Percentiles rank a stretch among this genome's conserved stretches.
These are phyloP conservation scores for Fratercula arctica DNA, from an alignment of 2,797 vertebrate species.

Conservation along the genomic window DNA sequence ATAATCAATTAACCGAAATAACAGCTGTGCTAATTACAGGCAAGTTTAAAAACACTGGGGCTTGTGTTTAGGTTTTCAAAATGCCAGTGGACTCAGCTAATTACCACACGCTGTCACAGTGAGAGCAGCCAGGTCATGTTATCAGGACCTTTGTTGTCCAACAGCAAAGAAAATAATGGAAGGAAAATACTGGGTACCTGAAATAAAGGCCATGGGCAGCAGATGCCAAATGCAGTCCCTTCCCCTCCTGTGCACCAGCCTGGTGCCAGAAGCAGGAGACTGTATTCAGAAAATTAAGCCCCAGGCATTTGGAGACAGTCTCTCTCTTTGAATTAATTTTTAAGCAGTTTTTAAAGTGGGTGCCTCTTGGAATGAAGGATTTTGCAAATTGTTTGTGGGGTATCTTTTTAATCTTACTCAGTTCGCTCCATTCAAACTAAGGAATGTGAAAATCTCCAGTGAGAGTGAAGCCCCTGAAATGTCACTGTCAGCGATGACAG, in stretches of 20 bases:
- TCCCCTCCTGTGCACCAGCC: not conserved
- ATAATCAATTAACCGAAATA: slow-evolving; percentile 28
- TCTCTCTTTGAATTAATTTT: not conserved
- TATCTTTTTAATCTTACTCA: not conserved
- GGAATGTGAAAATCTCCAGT: not conserved
- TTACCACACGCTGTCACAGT: slow-evolving; percentile 82
- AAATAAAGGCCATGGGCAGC: not conserved
- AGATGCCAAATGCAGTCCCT: not conserved
- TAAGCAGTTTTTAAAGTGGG: not conserved
- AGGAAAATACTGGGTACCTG: not conserved
- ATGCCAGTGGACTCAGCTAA: slow-evolving; percentile 54
- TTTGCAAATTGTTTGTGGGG: not conserved
- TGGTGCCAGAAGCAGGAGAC: not conserved
- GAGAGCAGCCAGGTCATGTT: slow-evolving; percentile 80
- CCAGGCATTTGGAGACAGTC: not conserved
- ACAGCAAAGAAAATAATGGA: not conserved
- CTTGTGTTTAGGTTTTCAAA: slow-evolving; percentile 23
- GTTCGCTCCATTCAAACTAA: not conserved
- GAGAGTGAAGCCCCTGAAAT: not conserved
- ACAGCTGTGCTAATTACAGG: not conserved
- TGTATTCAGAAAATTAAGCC: not conserved
- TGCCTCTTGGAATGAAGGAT: not conserved
- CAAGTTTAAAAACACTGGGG: slow-evolving; percentile 8
- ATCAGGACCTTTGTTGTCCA: slow-evolving; percentile 36
- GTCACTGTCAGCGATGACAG: rapidly evolving